phyloP scores from a whole-genome alignment of 2,888 invertebrate species.

The Plutella xylostella region DNA sequence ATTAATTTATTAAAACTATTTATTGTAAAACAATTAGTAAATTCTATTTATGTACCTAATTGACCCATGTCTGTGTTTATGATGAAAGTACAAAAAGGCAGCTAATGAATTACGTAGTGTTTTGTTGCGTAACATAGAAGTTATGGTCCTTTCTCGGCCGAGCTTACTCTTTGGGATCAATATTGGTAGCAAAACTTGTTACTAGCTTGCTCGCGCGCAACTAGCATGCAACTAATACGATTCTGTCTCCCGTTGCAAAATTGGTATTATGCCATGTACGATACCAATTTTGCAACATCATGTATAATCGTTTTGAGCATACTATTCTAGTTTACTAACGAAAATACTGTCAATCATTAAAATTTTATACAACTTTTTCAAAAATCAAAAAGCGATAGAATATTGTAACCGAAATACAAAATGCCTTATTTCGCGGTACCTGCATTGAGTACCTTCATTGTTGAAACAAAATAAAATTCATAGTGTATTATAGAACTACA shows the following conservation, averaged over 20 bases:
- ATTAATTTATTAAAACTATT: no score
- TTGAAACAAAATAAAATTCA: slow-evolving; percentile 43
- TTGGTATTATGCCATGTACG: no score
- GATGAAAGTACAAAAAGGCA: slow-evolving; percentile 48
- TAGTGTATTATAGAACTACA: slow-evolving; percentile 57
- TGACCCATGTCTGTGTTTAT: no score
- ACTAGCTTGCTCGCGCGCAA: slow-evolving; percentile 37
- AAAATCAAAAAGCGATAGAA: slow-evolving; percentile 22
- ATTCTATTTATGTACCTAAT: no score
- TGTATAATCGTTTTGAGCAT: no score
- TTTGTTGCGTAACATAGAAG: slow-evolving; percentile 1
- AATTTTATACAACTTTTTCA: no score
- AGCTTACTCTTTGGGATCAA: slow-evolving; percentile 66
- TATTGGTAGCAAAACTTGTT: slow-evolving; percentile 33
- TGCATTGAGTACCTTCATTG: slow-evolving; percentile 58
- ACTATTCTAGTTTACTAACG: no score
- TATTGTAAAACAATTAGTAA: no score
- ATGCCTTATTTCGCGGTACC: slow-evolving; percentile 68
- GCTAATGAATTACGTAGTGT: slow-evolving; percentile 28
- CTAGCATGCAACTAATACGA: slow-evolving; percentile 12
- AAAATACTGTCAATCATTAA: no score
- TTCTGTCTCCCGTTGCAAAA: slow-evolving; percentile 39
- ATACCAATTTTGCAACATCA: no score
- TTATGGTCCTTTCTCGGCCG: slow-evolving; percentile 40
- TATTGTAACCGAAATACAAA: slow-evolving; percentile 33